Evolutionary conservation across 1,140 invertebrate species (phyloP).

Genomic region (Oedothorax gibbosus): DNA sequence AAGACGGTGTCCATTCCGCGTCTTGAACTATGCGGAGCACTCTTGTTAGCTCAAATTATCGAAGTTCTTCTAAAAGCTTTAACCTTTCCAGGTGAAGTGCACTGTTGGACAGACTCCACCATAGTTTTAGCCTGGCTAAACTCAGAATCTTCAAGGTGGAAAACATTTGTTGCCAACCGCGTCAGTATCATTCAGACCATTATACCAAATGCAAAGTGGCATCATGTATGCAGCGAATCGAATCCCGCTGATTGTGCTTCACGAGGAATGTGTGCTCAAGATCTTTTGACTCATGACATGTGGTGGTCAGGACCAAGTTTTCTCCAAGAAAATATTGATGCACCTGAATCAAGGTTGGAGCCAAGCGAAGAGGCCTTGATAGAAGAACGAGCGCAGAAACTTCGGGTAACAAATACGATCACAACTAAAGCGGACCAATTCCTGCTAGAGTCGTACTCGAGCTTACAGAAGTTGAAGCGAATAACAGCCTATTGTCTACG

Average conservation of each 20-base stretch:
- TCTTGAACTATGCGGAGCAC: conserved; percentile 54
- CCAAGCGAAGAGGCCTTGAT: neutral
- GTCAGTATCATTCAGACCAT: conserved; percentile 12
- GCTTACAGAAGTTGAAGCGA: conserved; percentile 2
- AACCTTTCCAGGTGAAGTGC: neutral
- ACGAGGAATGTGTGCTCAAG: neutral
- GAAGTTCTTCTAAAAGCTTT: too few species aligned
- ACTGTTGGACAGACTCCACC: neutral
- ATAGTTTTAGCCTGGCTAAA: conserved; percentile 33
- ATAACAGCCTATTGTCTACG: conserved; percentile 17
- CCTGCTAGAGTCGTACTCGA: neutral
- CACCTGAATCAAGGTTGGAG: neutral
- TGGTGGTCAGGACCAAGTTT: conserved; percentile 50
- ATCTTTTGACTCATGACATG: conserved; percentile 24
- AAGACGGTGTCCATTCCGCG: conserved; percentile 63
- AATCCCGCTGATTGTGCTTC: conserved; percentile 61
- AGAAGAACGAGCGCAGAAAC: neutral
- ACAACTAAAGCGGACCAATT: neutral
- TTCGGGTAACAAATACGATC: neutral
- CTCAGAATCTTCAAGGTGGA: conserved; percentile 56
- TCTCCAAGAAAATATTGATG: neutral
- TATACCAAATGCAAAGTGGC: conserved; percentile 10
- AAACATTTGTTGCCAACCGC: neutral
- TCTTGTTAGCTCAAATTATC: neutral
- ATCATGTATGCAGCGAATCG: conserved; percentile 36